These are phyloP conservation scores for Drosophila aff. DNA, from an alignment of 1,140 invertebrate genomes.

Conservation along the genomic window DNA sequence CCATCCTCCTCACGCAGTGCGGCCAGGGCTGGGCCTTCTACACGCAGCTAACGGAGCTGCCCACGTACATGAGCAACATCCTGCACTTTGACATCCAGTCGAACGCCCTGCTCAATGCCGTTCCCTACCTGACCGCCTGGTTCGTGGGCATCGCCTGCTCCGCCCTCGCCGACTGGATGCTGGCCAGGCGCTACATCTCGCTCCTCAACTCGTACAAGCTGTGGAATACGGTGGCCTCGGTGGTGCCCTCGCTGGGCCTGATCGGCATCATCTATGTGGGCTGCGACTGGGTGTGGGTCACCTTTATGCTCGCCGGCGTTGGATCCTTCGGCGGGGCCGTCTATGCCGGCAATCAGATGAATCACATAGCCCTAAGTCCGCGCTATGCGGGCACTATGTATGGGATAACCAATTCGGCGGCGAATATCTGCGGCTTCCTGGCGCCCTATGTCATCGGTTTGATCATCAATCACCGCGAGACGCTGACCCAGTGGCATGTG, in stretches of 20 bases:
- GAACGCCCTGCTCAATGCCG: conserved; percentile 91
- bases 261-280: conserved; percentile 91
- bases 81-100: conserved; percentile 94
- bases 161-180: conserved; percentile 89
- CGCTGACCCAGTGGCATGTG: conserved; percentile 92
- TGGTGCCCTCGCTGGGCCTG: conserved; percentile 90
- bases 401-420: conserved; percentile 94
- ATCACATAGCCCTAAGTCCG: conserved; percentile 94
- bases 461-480: conserved; percentile 91
- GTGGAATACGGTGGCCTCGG: conserved; percentile 91
- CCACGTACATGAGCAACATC: conserved; percentile 97
- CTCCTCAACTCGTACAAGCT: conserved; percentile 90
- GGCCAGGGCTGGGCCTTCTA: conserved; percentile 98
- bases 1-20: conserved; percentile 94
- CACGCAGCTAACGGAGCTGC: conserved; percentile 96
- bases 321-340: conserved; percentile 91
- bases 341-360: conserved; percentile 93
- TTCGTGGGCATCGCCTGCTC: conserved; percentile 89
- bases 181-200: conserved; percentile 88
- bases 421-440: conserved; percentile 94
- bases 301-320: conserved; percentile 89
- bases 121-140: conserved; percentile 92
- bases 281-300: conserved; percentile 89
- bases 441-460: conserved; percentile 92
- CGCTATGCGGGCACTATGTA: conserved; percentile 94